Percentiles rank a stretch among this genome's conserved stretches.
phyloP scores from a whole-genome alignment of 2,113 vertebrate genomes.

The Oncorhynchus gorbuscha region DNA sequence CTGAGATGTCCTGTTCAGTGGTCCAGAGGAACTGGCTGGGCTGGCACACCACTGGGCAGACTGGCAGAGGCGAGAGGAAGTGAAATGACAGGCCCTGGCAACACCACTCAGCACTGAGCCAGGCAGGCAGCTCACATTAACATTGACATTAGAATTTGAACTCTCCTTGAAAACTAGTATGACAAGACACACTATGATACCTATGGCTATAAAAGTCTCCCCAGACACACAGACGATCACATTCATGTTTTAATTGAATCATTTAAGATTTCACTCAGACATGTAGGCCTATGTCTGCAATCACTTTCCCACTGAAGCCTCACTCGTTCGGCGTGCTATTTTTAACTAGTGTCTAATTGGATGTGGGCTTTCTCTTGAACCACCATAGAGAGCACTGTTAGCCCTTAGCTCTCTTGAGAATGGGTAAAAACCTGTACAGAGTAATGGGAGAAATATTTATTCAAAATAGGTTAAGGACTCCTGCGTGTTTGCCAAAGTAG shows the following conservation, averaged over 20 bases:
- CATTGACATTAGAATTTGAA: no score
- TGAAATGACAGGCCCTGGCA: neutral
- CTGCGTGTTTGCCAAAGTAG: constrained; percentile 23
- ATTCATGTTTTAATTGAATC: no score
- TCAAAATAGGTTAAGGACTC: constrained; percentile 20
- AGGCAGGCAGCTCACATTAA: no score
- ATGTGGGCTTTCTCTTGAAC: constrained; percentile 60
- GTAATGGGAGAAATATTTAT: constrained; percentile 46
- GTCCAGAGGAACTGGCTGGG: neutral
- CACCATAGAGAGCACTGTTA: constrained; percentile 46
- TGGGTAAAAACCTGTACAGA: neutral
- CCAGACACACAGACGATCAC: neutral
- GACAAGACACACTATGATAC: no score
- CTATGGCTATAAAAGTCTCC: no score
- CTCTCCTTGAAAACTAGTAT: no score
- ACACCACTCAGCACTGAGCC: no score
- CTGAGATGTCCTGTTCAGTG: neutral
- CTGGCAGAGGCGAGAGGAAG: constrained; percentile 12
- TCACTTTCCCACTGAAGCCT: constrained; percentile 49
- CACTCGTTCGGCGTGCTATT: constrained; percentile 35
- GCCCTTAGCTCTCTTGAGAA: constrained; percentile 34
- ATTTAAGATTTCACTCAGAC: constrained; percentile 14
- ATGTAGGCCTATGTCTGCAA: constrained; percentile 46
- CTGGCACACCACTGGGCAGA: neutral
- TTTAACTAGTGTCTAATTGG: constrained; percentile 58